A percentile compares a stretch with the other conserved stretches of the same genome.
These are phyloP conservation scores for Pionites leucogaster DNA, from an alignment of 2,113 vertebrate genomes.

Conservation along the genomic window DNA sequence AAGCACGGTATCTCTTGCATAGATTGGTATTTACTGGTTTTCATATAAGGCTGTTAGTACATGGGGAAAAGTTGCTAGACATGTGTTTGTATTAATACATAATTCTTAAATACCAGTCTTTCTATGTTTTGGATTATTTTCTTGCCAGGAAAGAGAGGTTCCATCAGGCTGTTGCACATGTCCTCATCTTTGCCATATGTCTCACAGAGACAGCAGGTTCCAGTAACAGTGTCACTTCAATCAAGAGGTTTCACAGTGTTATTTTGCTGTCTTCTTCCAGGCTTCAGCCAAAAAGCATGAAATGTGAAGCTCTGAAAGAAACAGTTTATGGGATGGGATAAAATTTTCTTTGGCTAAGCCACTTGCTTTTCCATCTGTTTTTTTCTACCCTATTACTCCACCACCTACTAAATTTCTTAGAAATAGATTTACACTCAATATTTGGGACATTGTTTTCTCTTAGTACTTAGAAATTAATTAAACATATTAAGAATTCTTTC, in stretches of 20 bases:
- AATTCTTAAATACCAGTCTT: neutral
- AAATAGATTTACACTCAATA: neutral
- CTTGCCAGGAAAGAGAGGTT: neutral
- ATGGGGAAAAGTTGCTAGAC: neutral
- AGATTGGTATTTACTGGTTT: neutral
- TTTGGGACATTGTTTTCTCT: neutral
- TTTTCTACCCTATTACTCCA: neutral
- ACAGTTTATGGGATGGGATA: neutral
- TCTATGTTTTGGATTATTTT: neutral
- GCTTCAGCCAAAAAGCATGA: neutral
- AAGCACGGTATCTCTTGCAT: neutral
- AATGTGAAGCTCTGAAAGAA: neutral
- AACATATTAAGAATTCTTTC: neutral
- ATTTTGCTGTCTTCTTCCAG: neutral
- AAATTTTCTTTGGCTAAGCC: neutral
- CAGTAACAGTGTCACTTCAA: neutral
- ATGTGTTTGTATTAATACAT: neutral
- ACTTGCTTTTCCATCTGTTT: neutral
- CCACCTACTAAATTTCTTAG: neutral
- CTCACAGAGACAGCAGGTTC: neutral
- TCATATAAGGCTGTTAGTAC: neutral
- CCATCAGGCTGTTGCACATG: neutral
- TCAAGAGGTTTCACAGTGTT: neutral
- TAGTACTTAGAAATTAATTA: neutral
- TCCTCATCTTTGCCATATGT: fast-evolving